Conservation (phyloP, 2,888 invertebrate species). For the Caenorhabditis wallacei region DNA sequence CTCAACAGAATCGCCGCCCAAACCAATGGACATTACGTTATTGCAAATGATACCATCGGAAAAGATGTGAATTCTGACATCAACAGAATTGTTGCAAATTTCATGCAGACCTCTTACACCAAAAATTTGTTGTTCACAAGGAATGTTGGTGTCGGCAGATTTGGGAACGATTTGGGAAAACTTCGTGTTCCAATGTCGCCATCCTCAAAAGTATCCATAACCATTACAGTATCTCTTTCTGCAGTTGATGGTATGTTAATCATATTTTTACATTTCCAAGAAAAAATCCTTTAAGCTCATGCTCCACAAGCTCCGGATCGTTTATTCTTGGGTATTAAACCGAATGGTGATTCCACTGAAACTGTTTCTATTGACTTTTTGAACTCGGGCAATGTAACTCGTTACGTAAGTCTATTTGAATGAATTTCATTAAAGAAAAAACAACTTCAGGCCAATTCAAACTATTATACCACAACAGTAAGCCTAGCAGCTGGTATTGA, state of each 20-base stretch:
- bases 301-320: slow-evolving; percentile 5
- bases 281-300: slow-evolving; percentile 4
- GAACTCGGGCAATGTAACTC: not conserved
- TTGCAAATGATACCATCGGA: slow-evolving; percentile 43
- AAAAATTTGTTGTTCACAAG: slow-evolving; percentile 42
- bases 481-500: slow-evolving; percentile 17
- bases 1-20: slow-evolving; percentile 43
- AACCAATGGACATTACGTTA: slow-evolving; percentile 56
- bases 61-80: slow-evolving; percentile 34
- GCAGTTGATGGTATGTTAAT: slow-evolving; percentile 29
- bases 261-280: not conserved
- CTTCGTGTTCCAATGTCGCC: slow-evolving; percentile 10
- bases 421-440: no score
- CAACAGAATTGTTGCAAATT: slow-evolving; percentile 21
- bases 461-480: slow-evolving; percentile 34
- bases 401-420: not conserved
- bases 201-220: not conserved
- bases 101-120: slow-evolving; percentile 32
- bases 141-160: slow-evolving; percentile 15
- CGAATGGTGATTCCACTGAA: not conserved
- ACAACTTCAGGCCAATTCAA: slow-evolving; percentile 26
- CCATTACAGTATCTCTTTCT: slow-evolving; percentile 34
- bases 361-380: slow-evolving; percentile 14
- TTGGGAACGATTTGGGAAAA: slow-evolving; percentile 9
- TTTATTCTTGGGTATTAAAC: slow-evolving; percentile 21